Percentiles rank a stretch among this genome's conserved stretches.
Conservation (phyloP, 1,140 invertebrate genomes). For the Zaprionus kolodkinae region DNA sequence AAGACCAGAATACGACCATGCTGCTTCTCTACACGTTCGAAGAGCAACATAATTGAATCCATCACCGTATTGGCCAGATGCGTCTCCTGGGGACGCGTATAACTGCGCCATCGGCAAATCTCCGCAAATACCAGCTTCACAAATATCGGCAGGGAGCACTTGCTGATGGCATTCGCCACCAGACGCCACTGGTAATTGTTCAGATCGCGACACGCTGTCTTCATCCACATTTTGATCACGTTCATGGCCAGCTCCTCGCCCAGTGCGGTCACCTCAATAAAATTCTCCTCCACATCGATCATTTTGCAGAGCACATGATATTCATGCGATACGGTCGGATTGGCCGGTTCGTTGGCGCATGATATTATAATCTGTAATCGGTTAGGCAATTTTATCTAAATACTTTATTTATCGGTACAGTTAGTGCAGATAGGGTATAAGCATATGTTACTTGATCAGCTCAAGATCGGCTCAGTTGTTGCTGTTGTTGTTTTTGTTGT, state of each 20-base stretch:
- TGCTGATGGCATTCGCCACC: conserved; percentile 95
- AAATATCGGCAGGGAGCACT: conserved; percentile 98
- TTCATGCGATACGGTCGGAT: conserved; percentile 93
- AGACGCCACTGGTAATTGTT: conserved; percentile 97
- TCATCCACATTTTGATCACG: conserved; percentile 97
- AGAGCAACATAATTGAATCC: conserved; percentile 98
- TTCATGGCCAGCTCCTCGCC: conserved; percentile 97
- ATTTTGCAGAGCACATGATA: conserved; percentile 94
- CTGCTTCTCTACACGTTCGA: conserved; percentile 97
- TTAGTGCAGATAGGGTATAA: conserved; percentile 35
- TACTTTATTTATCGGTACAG: background rate
- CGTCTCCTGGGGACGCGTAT: conserved; percentile 96
- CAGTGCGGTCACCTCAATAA: conserved; percentile 96
- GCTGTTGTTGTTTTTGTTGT: background rate
- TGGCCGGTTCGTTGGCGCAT: conserved; percentile 93
- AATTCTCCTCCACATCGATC: conserved; percentile 95
- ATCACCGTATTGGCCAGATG: conserved; percentile 97
- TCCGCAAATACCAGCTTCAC: conserved; percentile 98
- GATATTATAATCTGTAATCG: conserved; percentile 93
- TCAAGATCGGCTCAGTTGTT: background rate
- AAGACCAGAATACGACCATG: conserved; percentile 96
- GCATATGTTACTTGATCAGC: conserved; percentile 43
- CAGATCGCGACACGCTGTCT: conserved; percentile 93
- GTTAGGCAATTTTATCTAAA: conserved; percentile 16
- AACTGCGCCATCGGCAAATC: conserved; percentile 98